These are phyloP conservation scores for Lophius americanus DNA, from an alignment of 2,797 vertebrate genomes.

Conservation along the genomic window DNA sequence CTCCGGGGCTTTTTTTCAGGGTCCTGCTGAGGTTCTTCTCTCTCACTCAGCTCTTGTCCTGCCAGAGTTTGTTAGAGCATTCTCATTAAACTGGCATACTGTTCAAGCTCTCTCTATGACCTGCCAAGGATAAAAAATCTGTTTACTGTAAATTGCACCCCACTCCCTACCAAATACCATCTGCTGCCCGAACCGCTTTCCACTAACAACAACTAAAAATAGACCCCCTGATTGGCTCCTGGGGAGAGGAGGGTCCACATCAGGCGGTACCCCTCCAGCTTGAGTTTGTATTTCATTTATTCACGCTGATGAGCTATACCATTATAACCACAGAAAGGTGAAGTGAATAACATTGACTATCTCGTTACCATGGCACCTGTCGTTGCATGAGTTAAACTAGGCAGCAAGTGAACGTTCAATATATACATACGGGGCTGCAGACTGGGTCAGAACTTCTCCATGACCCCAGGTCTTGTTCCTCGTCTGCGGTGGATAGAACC, in stretches of 20 bases:
- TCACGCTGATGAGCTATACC: no score
- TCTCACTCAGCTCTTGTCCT: constrained; percentile 60
- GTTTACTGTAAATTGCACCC: constrained; percentile 92
- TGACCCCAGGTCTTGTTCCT: no score
- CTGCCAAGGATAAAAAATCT: constrained; percentile 94
- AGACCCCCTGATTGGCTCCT: constrained; percentile 75
- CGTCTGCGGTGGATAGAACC: no score
- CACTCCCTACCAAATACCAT: constrained; percentile 87
- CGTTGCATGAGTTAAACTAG: no score
- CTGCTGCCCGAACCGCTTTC: constrained; percentile 81
- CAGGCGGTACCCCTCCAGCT: constrained; percentile 48
- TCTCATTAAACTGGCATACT: constrained; percentile 79
- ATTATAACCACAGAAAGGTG: no score
- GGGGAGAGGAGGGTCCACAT: constrained; percentile 64
- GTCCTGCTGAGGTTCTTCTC: constrained; percentile 43
- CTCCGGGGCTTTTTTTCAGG: constrained; percentile 31
- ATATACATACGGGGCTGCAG: no score
- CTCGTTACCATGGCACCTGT: no score
- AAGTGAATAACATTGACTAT: no score
- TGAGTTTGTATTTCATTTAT: constrained; percentile 34
- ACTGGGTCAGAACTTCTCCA: no score
- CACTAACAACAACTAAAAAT: constrained; percentile 82
- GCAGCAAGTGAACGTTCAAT: no score
- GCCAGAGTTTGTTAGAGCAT: constrained; percentile 69
- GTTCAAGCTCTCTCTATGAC: constrained; percentile 87